Base-by-base conservation (phyloP, 2,888 invertebrate genomes). In the Ethmia dodecea region DNA sequence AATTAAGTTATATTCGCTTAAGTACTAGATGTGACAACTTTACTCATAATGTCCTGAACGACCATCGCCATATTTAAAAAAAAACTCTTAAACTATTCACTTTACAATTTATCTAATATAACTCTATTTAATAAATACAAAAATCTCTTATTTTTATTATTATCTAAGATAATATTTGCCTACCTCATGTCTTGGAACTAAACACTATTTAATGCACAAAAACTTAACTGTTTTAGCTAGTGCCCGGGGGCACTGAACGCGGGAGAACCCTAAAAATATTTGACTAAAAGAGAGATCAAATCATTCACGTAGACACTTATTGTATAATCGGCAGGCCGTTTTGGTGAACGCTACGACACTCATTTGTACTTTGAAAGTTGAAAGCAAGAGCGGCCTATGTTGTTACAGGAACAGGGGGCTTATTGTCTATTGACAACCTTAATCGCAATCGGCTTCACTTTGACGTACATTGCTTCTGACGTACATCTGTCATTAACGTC, bases 221-320 rank as follows among this genome's bases (percentile, higher is more conserved):
- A 70, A 77, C 71, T 70, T 69, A 69, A 28, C 33, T 28, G 28
- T 28, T 28, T 20, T 16, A 33, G 22, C 13, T 33, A 14, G 28
- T 18, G 22, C 25, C 13, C 29, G 24, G 24, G 1, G 15, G 25
- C 37, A 15, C 28, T 45, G 51, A 66, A n/a, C n/a, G n/a, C 68
- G 72, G 77, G 68, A 68, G 72, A 69, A 62, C 74, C 79, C 81
- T 83, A 72, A 87, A 86, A 81, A 89, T 88, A 89, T 89, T 89
- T 90, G 90, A 90, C 89, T 90, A 90, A 89, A 88, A 89, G 88
- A 90, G 90, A 90, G 90, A 90, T 90, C 90, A 90, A 90, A 89
- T 89, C 89, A 89, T 89, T 89, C 89, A 89, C 89, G 81, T 86
- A 78, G 68, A 69, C 65, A 70, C 67, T 70, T 74, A 69, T 65